These are phyloP conservation scores for Porites lobata DNA, from an alignment of 92 coral and sea anemone species.

Conservation along the genomic window DNA sequence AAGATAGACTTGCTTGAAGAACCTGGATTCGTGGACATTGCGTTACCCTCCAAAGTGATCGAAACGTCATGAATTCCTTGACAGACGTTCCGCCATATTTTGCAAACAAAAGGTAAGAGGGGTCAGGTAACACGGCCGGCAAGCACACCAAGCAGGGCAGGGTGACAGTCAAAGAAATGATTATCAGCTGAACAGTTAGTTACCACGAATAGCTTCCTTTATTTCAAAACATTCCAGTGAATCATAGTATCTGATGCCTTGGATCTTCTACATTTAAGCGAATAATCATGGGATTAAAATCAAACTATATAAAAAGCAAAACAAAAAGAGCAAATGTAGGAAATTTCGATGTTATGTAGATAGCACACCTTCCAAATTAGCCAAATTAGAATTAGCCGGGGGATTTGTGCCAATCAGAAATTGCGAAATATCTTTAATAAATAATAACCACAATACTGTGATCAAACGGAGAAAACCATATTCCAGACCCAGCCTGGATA, in stretches of 20 bases:
- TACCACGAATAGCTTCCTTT: slow-evolving; percentile 66
- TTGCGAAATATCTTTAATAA: too few relatives aligned
- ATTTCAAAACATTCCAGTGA: slow-evolving; percentile 85
- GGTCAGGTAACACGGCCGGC: slow-evolving; percentile 87
- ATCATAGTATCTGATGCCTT: slow-evolving; percentile 89
- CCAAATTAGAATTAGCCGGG: too few relatives aligned
- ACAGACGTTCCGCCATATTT: slow-evolving; percentile 79
- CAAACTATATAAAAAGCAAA: slow-evolving; percentile 62
- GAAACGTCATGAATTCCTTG: slow-evolving; percentile 70
- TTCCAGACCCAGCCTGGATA: too few relatives aligned
- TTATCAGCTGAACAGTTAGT: slow-evolving; percentile 78
- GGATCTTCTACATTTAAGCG: slow-evolving; percentile 85
- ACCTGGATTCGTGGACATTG: slow-evolving; percentile 56
- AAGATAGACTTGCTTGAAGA: slow-evolving; percentile 46
- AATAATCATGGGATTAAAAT: slow-evolving; percentile 84
- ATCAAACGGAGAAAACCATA: too few relatives aligned
- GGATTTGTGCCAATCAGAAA: too few relatives aligned
- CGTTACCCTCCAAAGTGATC: slow-evolving; percentile 65
- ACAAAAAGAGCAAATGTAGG: too few relatives aligned
- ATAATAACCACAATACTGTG: too few relatives aligned
- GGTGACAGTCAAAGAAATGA: slow-evolving; percentile 91
- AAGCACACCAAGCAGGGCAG: slow-evolving; percentile 81
- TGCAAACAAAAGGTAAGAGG: slow-evolving; percentile 48
- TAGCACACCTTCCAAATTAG: too few relatives aligned
- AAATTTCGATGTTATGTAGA: too few relatives aligned